Base-by-base conservation (phyloP, 2,113 vertebrate species). In the Cathartes aura region DNA sequence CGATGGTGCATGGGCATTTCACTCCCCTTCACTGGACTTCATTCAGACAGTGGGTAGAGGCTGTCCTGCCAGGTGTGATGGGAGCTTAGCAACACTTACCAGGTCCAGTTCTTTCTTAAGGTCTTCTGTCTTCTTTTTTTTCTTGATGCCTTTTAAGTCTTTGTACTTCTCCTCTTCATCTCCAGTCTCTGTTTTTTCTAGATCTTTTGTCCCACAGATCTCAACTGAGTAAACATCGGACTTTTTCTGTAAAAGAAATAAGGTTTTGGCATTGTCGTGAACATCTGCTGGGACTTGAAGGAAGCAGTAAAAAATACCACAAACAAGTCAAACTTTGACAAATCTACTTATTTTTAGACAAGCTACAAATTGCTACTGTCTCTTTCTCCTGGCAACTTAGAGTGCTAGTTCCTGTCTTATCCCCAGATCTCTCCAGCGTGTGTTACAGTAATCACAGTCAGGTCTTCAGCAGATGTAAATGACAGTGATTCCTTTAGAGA, bases 31-130 rank as follows among this genome's bases (percentile, higher is more conserved):
- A 26, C 63, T 8, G 9, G 34, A 2, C 36, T 70, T 62, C 71
- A 4, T 6, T 36, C 55, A 63, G 59, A 8, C 18, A 9, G 26
- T 8, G 15, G 26, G 50, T 21, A 34, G 63, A 42, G 59, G n/a
- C 52, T 50, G 47, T 40, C 56, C 74, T 71, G 53, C 48, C 29
- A 7, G 19, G 7, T 36, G 36, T 5, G 15, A 21, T 3, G 40
- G n/a, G 38, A 79, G 73, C 78, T 70, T 59, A 86, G 67, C 67
- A 74, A n/a, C 47, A 98, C 98, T 98, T 93, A 99, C 98, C 98
- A 99, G 82, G 32, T 98, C 97, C 70, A 97, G 71, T 55, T 98
- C 98, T 56, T 98, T 98, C 85, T 98, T 98, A 9, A 97, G 98
- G 0, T 97, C 97, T 40, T 98, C 93, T 43, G 97, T 83, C n/a